Conservation (phyloP, 2,113 vertebrate genomes). For the Proterorhinus semilunaris region DNA sequence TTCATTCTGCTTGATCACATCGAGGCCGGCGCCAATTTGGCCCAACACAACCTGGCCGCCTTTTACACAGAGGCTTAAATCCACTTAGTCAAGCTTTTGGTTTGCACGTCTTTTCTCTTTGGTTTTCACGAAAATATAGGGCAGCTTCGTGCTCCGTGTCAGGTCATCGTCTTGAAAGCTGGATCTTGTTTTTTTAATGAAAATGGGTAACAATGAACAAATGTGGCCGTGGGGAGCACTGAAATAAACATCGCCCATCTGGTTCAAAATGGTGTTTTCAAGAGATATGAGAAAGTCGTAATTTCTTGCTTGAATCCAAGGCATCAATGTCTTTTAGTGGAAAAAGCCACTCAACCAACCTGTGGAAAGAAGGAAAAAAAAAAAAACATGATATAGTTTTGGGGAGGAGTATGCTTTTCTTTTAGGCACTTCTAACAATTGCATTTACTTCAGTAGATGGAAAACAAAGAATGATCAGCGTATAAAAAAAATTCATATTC, state of each 20-base stretch:
- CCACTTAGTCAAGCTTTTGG: conserved; percentile 21
- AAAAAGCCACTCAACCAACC: conserved; percentile 35
- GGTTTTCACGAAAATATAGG: conserved; percentile 3
- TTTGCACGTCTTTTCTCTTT: conserved; percentile 22
- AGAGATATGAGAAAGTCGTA: background rate
- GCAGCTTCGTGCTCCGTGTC: conserved; percentile 22
- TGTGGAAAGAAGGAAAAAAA: conserved; percentile 25
- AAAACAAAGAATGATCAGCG: too few relatives aligned
- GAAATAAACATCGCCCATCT: background rate
- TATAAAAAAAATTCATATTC: too few relatives aligned
- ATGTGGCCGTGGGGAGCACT: background rate
- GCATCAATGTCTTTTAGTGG: conserved; percentile 11
- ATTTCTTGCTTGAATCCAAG: background rate
- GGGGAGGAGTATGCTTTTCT: too few relatives aligned
- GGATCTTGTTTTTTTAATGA: background rate
- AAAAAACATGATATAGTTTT: background rate
- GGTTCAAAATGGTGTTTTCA: background rate
- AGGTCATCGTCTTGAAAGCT: conserved; percentile 18
- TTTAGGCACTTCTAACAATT: too few relatives aligned
- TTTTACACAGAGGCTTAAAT: conserved; percentile 37
- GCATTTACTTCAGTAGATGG: too few relatives aligned
- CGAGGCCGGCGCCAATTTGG: conserved; percentile 9
- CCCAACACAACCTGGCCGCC: conserved; percentile 25
- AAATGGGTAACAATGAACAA: background rate
- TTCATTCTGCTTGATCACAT: conserved; percentile 24